A percentile compares a stretch with the other conserved stretches of the same genome.
These are phyloP conservation scores for Danio aesculapii DNA, from an alignment of 2,797 vertebrate genomes.

Conservation along the genomic window DNA sequence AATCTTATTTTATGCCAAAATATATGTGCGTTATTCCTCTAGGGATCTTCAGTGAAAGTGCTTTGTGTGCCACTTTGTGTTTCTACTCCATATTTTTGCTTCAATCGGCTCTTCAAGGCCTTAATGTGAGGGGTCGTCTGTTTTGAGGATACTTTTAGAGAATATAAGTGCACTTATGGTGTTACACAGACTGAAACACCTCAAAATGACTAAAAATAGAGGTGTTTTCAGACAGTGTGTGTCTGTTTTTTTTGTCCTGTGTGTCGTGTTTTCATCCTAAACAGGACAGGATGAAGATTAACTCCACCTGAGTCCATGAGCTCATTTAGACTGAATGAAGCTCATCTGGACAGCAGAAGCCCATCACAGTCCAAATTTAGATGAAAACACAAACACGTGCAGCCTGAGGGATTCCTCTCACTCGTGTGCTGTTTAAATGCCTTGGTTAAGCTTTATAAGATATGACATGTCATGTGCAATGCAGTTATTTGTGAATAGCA, in stretches of 20 bases:
- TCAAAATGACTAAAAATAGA: constrained; percentile 55
- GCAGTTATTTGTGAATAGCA: too few relatives aligned
- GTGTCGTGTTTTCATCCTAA: constrained; percentile 50
- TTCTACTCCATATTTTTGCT: constrained; percentile 13
- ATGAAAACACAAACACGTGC: background rate
- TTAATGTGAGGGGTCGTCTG: constrained; percentile 43
- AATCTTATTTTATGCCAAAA: background rate
- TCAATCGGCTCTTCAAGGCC: constrained; percentile 4
- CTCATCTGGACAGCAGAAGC: constrained; percentile 12
- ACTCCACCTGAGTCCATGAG: constrained; percentile 40
- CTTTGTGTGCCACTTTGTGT: constrained; percentile 19
- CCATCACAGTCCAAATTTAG: background rate
- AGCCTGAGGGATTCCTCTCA: too few relatives aligned
- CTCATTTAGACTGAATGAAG: constrained; percentile 44
- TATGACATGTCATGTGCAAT: too few relatives aligned
- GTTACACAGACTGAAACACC: constrained; percentile 32
- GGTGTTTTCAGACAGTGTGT: constrained; percentile 49
- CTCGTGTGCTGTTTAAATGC: too few relatives aligned
- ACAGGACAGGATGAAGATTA: constrained; percentile 45
- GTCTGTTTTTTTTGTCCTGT: constrained; percentile 47
- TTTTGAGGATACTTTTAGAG: constrained; percentile 9
- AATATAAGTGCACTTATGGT: constrained; percentile 1
- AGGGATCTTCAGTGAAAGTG: background rate
- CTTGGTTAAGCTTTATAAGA: too few relatives aligned
- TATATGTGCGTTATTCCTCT: background rate